Conservation (phyloP, 2,113 vertebrate species). For the Leucosticte australis region DNA sequence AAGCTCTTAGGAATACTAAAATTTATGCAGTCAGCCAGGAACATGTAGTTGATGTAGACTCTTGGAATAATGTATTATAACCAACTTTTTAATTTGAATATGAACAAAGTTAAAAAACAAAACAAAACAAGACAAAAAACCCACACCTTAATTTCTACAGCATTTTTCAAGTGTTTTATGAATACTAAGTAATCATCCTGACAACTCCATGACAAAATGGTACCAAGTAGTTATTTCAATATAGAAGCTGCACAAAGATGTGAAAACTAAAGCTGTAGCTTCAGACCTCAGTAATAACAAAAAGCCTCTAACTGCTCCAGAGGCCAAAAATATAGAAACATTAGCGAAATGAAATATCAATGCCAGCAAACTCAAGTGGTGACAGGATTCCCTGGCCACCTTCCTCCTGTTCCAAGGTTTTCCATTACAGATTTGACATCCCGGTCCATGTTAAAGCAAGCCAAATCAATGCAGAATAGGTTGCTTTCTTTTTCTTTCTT, state of each 20-base stretch:
- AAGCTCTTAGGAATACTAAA: neutral
- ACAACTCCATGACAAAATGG: neutral
- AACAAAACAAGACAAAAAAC: neutral
- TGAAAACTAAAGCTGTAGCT: neutral
- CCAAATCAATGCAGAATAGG: neutral
- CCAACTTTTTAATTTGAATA: neutral
- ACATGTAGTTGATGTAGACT: neutral
- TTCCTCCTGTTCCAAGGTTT: neutral
- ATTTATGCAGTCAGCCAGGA: neutral
- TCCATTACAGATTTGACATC: neutral
- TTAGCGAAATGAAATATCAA: neutral
- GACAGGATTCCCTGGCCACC: neutral
- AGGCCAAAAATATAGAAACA: neutral
- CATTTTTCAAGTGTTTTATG: neutral
- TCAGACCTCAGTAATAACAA: neutral
- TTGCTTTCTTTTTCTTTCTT: neutral
- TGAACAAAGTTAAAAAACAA: neutral
- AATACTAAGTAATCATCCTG: neutral
- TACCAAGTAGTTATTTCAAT: neutral
- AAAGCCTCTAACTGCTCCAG: neutral
- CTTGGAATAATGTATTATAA: neutral
- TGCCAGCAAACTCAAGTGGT: neutral
- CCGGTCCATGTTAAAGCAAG: neutral
- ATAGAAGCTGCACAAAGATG: neutral
- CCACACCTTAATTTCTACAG: neutral